Evolutionary conservation across 2,888 invertebrate species (phyloP), one percentile per base, ranked within the genome.

Genomic region (Nymphalis urticae): DNA sequence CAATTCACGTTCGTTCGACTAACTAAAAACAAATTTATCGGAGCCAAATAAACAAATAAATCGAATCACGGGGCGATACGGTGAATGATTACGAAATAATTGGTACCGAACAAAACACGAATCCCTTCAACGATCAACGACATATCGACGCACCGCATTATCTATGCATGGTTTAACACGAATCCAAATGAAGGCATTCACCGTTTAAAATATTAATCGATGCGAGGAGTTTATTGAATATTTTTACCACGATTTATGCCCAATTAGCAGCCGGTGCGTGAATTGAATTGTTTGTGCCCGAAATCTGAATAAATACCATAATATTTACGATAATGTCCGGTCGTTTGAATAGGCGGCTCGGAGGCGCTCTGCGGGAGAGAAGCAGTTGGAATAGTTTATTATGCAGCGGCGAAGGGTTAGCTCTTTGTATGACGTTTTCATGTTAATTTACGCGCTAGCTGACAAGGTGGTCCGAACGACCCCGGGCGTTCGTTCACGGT

Each of bases 211-310:
- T 86, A 88, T 86, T 87, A 90, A 90, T 90, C 88, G 89, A 90
- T 86, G 85, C 86, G 86, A 86, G 87, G 82, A 83, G 84, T 86
- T 89, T 88, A 90, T 91, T 91, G 85, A 90, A 90, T 90, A 89
- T 90, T 88, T 90, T 85, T 87, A 88, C 84, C 81, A 84, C 88
- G 85, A 91, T 89, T 90, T 90, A 91, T 89, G 84, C 86, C 89
- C 91, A 92, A 92, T 92, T 92, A 91, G 89, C 86, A 85, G 86
- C 78, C 84, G 83, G 83, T 89, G 90, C 88, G 89, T 90, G 90
- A 91, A 92, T 91, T 90, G 91, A 92, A 92, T 92, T 92, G 92
- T 92, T 91, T 86, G 92, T 87, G 85, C 84, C 84, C 84, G 84
- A 90, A 90, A 88, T 88, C 83, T 89, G 88, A 88, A 90, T 91